phyloP scores from a whole-genome alignment of 1,140 invertebrate genomes.

The Dreissena rostriformis region DNA sequence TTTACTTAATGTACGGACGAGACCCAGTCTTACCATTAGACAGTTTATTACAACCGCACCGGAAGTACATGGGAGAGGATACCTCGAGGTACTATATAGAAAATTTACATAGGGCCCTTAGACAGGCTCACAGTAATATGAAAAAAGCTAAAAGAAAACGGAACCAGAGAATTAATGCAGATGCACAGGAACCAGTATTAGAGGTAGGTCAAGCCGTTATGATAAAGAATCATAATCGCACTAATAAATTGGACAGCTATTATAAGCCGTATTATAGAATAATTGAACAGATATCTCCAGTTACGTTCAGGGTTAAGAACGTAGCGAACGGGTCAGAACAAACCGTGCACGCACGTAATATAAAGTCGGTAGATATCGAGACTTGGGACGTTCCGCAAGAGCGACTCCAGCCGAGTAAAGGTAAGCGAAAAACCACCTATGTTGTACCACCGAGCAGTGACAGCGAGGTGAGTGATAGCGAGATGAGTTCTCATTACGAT shows the following conservation, averaged over 20 bases:
- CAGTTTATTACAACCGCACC: not conserved
- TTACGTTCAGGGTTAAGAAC: conserved; percentile 22
- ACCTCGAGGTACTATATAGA: conserved; percentile 2
- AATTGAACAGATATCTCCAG: conserved; percentile 19
- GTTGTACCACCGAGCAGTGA: not conserved
- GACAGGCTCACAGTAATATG: conserved; percentile 15
- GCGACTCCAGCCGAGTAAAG: not conserved
- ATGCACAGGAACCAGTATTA: not conserved
- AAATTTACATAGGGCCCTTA: conserved; percentile 19
- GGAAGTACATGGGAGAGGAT: conserved; percentile 22
- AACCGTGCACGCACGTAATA: not conserved
- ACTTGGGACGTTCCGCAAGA: conserved; percentile 11
- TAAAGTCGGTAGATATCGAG: conserved; percentile 22
- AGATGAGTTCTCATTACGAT: not conserved
- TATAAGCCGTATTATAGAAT: conserved; percentile 29
- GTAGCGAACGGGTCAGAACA: not conserved
- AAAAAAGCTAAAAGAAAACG: conserved; percentile 14
- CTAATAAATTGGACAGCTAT: conserved; percentile 10
- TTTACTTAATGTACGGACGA: conserved; percentile 10
- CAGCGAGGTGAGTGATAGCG: not conserved
- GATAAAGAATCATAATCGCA: conserved; percentile 23
- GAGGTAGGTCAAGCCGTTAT: conserved; percentile 10
- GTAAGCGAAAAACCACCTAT: conserved; percentile 11
- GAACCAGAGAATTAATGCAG: not conserved
- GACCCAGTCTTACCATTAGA: conserved; percentile 17